A percentile compares a stretch with the other conserved stretches of the same genome.
Conservation (phyloP, 2,113 vertebrate species). For the Gymnorhina tibicen region DNA sequence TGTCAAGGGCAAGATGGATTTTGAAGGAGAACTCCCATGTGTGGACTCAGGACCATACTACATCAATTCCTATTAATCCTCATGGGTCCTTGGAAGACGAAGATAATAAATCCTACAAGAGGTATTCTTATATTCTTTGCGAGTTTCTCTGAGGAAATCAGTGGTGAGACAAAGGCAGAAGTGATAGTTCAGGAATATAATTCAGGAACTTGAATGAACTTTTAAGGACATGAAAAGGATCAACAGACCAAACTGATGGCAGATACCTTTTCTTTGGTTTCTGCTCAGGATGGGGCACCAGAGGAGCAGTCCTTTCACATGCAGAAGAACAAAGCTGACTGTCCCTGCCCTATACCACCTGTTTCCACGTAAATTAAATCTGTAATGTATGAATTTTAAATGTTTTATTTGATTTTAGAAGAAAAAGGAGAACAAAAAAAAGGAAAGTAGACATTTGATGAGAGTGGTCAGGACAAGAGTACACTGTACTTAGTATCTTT, state of each 20-base stretch:
- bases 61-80: neutral
- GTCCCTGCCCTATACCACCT: neutral
- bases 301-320: neutral
- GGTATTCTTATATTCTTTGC: neutral
- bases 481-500: neutral
- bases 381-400: neutral
- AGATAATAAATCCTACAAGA: neutral
- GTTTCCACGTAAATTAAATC: neutral
- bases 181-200: neutral
- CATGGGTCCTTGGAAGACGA: neutral
- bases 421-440: neutral
- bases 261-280: neutral
- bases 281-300: neutral
- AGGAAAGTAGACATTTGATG: accelerated
- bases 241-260: neutral
- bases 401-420: neutral
- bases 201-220: neutral
- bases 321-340: neutral
- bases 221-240: neutral
- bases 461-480: neutral
- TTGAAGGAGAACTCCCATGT: neutral
- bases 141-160: neutral
- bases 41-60: too few species aligned
- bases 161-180: neutral
- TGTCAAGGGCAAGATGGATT: neutral